Conservation (phyloP, 2,888 invertebrate species). For the Itoplectis maculator region DNA sequence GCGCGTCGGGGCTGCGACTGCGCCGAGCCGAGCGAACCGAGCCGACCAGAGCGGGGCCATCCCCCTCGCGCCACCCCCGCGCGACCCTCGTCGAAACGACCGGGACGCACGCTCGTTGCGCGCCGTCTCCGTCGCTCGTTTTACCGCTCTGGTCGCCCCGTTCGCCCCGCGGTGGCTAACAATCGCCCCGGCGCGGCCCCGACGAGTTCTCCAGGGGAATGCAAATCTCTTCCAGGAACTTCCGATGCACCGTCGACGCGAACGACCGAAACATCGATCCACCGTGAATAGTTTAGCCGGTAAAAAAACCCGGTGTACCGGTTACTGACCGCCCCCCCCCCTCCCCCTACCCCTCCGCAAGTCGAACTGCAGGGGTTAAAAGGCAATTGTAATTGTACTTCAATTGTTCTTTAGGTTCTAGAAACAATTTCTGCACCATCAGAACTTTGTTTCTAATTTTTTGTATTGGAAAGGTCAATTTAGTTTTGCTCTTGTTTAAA, state of each 20-base stretch:
- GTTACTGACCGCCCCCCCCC: conserved; percentile 34
- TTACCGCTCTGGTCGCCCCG: conserved; percentile 32
- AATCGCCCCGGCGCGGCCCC: conserved; percentile 9
- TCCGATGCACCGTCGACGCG: conserved; percentile 59
- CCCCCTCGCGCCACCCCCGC: conserved; percentile 53
- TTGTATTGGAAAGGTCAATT: too few relatives aligned
- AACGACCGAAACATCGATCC: conserved; percentile 66
- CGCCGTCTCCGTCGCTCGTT: conserved; percentile 13
- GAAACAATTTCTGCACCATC: too few relatives aligned
- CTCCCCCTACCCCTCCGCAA: not conserved
- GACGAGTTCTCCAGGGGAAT: conserved; percentile 67
- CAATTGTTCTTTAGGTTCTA: too few relatives aligned
- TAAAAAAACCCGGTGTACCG: conserved; percentile 33
- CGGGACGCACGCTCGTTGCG: conserved; percentile 53
- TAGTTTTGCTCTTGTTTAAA: too few relatives aligned
- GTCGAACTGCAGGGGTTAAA: not conserved
- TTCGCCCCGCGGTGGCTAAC: conserved; percentile 62
- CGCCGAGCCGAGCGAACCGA: conserved; percentile 59
- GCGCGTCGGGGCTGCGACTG: conserved; percentile 58
- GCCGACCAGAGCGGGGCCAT: conserved; percentile 15
- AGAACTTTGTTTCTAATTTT: too few relatives aligned
- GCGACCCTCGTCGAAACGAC: conserved; percentile 63
- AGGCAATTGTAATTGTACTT: not conserved
- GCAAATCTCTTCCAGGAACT: conserved; percentile 70
- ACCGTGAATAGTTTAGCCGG: conserved; percentile 6